Conservation (phyloP, 2,113 vertebrate genomes). For the Cathartes aura region DNA sequence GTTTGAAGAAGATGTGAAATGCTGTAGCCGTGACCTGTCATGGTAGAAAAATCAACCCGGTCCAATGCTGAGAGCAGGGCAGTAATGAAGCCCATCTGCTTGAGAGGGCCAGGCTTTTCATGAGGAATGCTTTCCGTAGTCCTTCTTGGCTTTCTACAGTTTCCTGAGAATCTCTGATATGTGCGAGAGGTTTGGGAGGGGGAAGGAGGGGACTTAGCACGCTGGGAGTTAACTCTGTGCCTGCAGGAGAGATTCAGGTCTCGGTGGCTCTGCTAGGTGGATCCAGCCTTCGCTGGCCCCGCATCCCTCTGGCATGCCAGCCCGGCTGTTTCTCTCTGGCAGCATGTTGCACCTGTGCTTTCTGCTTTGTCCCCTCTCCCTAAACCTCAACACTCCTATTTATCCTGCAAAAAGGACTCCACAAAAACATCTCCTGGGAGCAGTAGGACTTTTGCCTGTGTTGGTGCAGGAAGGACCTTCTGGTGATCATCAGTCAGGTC, state of each 20-base stretch:
- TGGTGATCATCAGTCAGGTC: background rate
- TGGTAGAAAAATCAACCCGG: background rate
- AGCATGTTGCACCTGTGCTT: accelerated
- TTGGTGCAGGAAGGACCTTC: background rate
- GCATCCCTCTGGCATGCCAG: background rate
- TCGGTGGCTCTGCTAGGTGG: accelerated
- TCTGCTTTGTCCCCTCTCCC: background rate
- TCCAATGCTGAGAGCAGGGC: background rate
- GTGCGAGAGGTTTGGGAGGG: background rate
- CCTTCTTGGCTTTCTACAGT: background rate
- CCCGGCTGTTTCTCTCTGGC: background rate
- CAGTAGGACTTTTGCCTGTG: background rate
- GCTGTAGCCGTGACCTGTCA: accelerated
- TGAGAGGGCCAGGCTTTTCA: background rate
- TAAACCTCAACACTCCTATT: background rate
- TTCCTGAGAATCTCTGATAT: background rate
- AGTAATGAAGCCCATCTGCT: conserved; percentile 27
- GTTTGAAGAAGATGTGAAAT: background rate
- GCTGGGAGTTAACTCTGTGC: background rate
- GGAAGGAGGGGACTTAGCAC: background rate
- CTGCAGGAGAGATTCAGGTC: background rate
- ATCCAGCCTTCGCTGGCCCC: background rate
- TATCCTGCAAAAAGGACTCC: background rate
- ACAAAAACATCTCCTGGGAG: background rate
- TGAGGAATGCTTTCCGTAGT: conserved; percentile 21